Evolutionary conservation across 2,113 vertebrate genomes (phyloP).

Genomic region (Xyrauchen texanus): DNA sequence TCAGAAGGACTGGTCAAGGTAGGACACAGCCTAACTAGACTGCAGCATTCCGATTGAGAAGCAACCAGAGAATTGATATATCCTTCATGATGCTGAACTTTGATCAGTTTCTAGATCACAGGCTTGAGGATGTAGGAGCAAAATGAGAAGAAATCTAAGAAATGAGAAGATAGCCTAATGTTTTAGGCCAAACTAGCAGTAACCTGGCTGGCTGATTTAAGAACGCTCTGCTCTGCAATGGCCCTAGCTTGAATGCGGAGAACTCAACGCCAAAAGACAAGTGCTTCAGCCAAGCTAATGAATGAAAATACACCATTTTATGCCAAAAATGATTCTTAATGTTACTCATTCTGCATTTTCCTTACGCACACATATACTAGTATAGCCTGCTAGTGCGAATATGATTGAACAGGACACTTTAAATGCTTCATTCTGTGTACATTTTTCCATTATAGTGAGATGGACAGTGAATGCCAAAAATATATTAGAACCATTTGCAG

Average conservation of each 20-base stretch:
- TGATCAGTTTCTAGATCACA: too few species aligned
- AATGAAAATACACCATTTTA: slow-evolving; percentile 44
- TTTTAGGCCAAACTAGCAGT: slow-evolving; percentile 52
- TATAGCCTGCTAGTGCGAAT: not conserved
- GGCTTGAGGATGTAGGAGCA: too few species aligned
- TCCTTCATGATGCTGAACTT: too few species aligned
- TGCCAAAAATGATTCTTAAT: slow-evolving; percentile 14
- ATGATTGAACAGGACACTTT: not conserved
- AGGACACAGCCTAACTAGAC: too few species aligned
- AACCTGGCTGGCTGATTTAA: slow-evolving; percentile 60
- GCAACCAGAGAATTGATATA: too few species aligned
- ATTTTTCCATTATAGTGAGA: not conserved
- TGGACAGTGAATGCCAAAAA: not conserved
- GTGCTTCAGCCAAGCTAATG: slow-evolving; percentile 42
- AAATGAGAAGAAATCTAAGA: too few species aligned
- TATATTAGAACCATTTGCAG: slow-evolving; percentile 11
- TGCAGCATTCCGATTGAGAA: too few species aligned
- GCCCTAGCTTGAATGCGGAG: not conserved
- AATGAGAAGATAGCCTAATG: too few species aligned
- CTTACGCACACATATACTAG: too few species aligned
- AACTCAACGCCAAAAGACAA: slow-evolving; percentile 49
- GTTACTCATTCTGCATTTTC: not conserved
- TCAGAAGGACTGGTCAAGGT: too few species aligned
- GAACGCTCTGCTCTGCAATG: slow-evolving; percentile 48
- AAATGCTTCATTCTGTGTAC: not conserved